Conservation (phyloP, 2,113 vertebrate species). For the Sylvilagus bachmani region DNA sequence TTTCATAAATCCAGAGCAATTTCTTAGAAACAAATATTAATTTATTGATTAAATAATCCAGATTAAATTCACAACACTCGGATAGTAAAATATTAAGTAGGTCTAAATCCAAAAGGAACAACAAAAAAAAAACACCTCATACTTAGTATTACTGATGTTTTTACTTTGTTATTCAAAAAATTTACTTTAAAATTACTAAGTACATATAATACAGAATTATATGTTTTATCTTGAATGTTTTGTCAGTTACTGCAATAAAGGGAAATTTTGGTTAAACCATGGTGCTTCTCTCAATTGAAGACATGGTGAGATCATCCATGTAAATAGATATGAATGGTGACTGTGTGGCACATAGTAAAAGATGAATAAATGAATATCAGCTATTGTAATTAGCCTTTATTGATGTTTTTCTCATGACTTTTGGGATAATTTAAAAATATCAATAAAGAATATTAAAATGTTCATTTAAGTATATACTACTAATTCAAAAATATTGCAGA, state of each 20-base stretch:
- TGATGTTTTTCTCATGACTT: background rate
- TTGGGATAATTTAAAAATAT: constrained; percentile 36
- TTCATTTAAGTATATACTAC: constrained; percentile 6
- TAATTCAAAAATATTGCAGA: constrained; percentile 24
- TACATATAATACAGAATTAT: background rate
- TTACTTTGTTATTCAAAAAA: constrained; percentile 6
- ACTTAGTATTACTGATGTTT: background rate
- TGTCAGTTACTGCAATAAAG: background rate
- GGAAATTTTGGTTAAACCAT: background rate
- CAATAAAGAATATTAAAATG: constrained; percentile 16
- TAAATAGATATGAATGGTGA: background rate
- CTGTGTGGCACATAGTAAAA: background rate
- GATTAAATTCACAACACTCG: background rate
- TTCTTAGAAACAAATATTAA: constrained; percentile 23
- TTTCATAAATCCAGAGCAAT: constrained; percentile 56
- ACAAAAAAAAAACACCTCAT: background rate
- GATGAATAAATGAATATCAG: background rate
- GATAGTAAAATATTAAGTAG: background rate
- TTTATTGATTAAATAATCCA: background rate
- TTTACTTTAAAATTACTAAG: constrained; percentile 39
- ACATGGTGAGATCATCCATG: background rate
- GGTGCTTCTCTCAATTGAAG: background rate
- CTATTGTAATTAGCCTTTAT: background rate
- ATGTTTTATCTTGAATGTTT: background rate
- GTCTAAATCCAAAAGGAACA: constrained; percentile 19